Evolutionary conservation across 2,797 vertebrate species (phyloP).

Genomic region (Sylvilagus floridanus): DNA sequence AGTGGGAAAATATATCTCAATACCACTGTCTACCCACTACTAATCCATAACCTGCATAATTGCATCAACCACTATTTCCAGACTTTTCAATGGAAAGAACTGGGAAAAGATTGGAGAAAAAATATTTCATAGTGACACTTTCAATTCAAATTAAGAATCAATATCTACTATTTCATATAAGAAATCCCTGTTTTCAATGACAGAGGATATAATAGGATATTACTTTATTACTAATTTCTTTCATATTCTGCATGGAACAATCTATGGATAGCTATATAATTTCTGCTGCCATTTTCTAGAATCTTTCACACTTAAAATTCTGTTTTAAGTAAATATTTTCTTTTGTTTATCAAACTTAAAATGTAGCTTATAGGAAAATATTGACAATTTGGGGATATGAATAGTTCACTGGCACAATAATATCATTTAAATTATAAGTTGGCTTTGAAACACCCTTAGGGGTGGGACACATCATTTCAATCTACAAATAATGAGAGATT

Average conservation of each 20-base stretch:
- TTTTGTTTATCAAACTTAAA: background rate
- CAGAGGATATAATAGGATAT: background rate
- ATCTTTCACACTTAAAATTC: background rate
- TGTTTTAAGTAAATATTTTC: background rate
- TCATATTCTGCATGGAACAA: background rate
- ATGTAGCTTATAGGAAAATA: background rate
- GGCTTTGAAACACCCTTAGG: background rate
- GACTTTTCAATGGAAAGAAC: background rate
- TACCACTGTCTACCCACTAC: background rate
- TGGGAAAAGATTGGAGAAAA: background rate
- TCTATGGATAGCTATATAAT: background rate
- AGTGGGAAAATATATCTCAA: background rate
- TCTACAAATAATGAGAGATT: background rate
- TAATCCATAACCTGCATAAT: background rate
- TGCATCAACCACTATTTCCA: background rate
- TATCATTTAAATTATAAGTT: background rate
- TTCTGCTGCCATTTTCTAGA: background rate
- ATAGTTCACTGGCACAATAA: background rate
- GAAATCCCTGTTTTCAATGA: background rate
- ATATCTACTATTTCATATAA: background rate
- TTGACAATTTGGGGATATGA: background rate
- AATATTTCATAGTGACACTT: background rate
- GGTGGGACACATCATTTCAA: background rate
- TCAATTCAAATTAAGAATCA: background rate
- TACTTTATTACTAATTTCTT: background rate